Percentiles rank a stretch among this genome's conserved stretches.
Conservation (phyloP, 2,797 vertebrate species). For the Varecia variegata region DNA sequence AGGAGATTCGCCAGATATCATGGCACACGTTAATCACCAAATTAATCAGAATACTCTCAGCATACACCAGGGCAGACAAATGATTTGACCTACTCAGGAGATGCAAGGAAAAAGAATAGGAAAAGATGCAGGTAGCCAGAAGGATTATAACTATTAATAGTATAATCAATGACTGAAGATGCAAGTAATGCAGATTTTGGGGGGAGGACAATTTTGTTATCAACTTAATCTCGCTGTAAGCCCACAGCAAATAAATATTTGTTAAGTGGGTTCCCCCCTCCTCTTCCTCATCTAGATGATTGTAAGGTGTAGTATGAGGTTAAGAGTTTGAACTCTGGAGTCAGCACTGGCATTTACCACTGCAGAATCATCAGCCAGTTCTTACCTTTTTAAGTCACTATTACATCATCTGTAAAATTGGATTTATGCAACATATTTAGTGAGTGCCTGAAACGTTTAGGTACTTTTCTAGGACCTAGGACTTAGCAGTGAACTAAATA, state of each 20-base stretch:
- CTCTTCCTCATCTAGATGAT: background rate
- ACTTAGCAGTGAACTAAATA: background rate
- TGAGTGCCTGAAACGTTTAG: background rate
- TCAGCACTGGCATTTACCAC: background rate
- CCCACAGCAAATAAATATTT: background rate
- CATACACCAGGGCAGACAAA: background rate
- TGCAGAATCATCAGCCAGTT: background rate
- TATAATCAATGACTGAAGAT: background rate
- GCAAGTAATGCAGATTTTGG: background rate
- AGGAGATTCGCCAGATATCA: background rate
- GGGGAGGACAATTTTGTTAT: background rate
- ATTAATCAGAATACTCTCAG: background rate
- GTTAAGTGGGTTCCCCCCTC: background rate
- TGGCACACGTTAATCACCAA: background rate
- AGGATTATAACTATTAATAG: background rate
- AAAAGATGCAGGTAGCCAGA: background rate
- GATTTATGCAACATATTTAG: background rate
- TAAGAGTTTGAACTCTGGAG: background rate
- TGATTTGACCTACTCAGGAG: background rate
- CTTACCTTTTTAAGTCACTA: background rate
- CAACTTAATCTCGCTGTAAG: background rate
- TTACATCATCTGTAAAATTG: constrained; percentile 22
- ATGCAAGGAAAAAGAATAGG: background rate
- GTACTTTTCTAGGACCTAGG: background rate
- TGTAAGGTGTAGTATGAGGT: background rate